Percentiles rank a stretch among this genome's conserved stretches.
These are phyloP conservation scores for Patella depressa DNA, from an alignment of 2,888 invertebrate species.

Conservation along the genomic window DNA sequence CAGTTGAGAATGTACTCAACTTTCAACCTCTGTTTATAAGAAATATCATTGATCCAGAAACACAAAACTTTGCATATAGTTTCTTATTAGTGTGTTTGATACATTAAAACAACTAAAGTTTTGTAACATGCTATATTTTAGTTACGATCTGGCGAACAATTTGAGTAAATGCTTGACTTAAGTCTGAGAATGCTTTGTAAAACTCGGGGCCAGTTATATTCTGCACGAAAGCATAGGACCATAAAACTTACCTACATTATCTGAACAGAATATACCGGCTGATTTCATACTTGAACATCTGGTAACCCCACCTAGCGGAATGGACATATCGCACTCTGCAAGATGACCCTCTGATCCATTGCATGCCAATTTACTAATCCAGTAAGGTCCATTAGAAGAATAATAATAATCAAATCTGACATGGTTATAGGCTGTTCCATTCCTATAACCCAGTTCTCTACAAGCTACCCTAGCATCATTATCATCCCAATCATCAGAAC, in stretches of 20 bases:
- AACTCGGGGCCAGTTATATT: too few relatives aligned
- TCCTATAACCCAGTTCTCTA: conserved; percentile 45
- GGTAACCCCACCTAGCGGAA: conserved; percentile 46
- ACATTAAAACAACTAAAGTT: too few relatives aligned
- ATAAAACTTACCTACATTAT: conserved; percentile 45
- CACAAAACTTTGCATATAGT: too few relatives aligned
- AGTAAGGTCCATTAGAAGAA: conserved; percentile 72
- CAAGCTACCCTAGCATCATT: conserved; percentile 52
- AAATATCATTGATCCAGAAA: too few relatives aligned
- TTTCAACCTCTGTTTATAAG: too few relatives aligned
- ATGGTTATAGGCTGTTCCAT: conserved; percentile 53
- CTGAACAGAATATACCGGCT: conserved; percentile 58
- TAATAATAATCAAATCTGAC: conserved; percentile 52
- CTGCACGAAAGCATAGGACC: too few relatives aligned
- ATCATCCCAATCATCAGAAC: conserved; percentile 55
- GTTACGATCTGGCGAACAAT: too few relatives aligned
- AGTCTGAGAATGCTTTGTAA: too few relatives aligned
- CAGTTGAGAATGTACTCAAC: too few relatives aligned
- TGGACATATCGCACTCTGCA: conserved; percentile 37
- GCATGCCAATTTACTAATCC: conserved; percentile 73
- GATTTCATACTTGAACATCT: conserved; percentile 46
- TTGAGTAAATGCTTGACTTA: too few relatives aligned
- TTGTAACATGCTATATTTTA: too few relatives aligned
- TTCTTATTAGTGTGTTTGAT: too few relatives aligned
- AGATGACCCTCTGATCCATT: conserved; percentile 48